Conservation (phyloP, 2,113 vertebrate species). For the Ploceus nigricollis region DNA sequence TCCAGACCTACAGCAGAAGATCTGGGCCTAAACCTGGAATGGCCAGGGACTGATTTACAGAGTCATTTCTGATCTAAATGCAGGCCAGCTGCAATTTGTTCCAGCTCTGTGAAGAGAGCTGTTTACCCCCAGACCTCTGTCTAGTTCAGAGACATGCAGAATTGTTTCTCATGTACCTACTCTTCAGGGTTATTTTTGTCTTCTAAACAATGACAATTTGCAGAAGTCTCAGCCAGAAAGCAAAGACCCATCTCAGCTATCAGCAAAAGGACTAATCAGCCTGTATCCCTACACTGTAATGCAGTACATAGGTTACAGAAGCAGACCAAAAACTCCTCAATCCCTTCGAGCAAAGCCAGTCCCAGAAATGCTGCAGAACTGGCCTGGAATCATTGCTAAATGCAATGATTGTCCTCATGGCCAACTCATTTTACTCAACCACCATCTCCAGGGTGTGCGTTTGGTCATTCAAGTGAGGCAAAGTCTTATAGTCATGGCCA, state of each 20-base stretch:
- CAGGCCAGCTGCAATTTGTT: not conserved
- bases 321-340: not conserved
- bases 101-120: not conserved
- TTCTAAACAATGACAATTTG: not conserved
- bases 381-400: not conserved
- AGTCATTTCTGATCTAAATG: not conserved
- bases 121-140: not conserved
- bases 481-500: not conserved
- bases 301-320: not conserved
- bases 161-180: not conserved
- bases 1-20: not conserved
- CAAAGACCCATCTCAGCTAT: not conserved
- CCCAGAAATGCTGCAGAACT: not conserved
- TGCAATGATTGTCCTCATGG: not conserved
- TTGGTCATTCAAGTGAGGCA: not conserved
- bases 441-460: not conserved
- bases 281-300: not conserved
- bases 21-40: not conserved
- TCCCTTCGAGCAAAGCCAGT: not conserved
- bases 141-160: not conserved
- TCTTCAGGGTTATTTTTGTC: not conserved
- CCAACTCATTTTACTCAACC: not conserved
- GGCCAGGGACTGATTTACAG: not conserved
- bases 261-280: not conserved
- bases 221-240: conserved; percentile 1